Conservation (phyloP, 1,140 invertebrate genomes). For the Leptinotarsa undecemlineata region DNA sequence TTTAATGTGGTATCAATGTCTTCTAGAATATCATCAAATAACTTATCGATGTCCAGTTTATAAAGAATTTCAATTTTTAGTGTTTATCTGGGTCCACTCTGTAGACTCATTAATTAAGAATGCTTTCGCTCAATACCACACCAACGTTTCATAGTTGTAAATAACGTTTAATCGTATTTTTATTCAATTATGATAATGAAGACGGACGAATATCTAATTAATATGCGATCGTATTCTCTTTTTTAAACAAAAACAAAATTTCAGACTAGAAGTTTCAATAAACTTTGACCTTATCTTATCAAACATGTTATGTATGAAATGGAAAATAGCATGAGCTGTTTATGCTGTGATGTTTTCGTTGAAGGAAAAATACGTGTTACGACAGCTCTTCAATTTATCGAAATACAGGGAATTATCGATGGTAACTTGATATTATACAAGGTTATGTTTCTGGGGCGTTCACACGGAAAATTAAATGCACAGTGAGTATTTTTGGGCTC, state of each 20-base stretch:
- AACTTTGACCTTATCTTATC: slow-evolving; percentile 6
- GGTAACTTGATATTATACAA: no score
- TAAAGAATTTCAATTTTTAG: no score
- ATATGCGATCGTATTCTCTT: slow-evolving; percentile 5
- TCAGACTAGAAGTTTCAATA: slow-evolving; percentile 4
- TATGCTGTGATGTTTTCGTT: no score
- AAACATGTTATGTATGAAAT: not conserved
- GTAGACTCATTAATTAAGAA: not conserved
- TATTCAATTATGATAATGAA: slow-evolving; percentile 7
- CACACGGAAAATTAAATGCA: no score
- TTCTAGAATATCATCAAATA: no score
- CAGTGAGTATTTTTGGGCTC: slow-evolving; percentile 11
- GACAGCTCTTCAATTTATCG: no score
- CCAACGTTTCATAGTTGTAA: slow-evolving; percentile 5
- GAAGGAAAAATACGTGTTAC: no score
- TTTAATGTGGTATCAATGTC: no score
- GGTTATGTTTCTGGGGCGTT: no score
- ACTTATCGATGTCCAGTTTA: no score
- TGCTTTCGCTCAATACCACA: slow-evolving; percentile 4
- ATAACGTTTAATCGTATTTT: not conserved
- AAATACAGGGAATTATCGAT: no score
- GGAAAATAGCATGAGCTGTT: not conserved
- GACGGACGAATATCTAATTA: slow-evolving; percentile 2
- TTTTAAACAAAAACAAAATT: slow-evolving; percentile 4
- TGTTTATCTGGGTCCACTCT: not conserved